These are phyloP conservation scores for Vesta saturnalis DNA, from an alignment of 2,888 invertebrate genomes.

Conservation along the genomic window DNA sequence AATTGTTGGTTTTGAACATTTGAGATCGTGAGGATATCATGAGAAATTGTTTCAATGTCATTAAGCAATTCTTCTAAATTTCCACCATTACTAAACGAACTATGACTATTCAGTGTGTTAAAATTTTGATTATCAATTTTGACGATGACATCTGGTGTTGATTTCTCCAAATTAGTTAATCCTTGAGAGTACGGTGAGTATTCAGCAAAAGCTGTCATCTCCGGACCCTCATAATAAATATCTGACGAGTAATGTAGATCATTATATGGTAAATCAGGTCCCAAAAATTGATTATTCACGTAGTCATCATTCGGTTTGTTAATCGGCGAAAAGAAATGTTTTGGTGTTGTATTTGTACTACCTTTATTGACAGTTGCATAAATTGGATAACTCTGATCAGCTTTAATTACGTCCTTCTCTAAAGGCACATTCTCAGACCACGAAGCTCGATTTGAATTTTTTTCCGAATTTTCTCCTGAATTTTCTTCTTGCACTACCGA, in stretches of 20 bases:
- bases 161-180: slow-evolving; percentile 48
- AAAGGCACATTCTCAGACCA: slow-evolving; percentile 49
- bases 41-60: slow-evolving; percentile 71
- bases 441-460: slow-evolving; percentile 48
- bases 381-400: slow-evolving; percentile 60
- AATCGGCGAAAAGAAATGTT: slow-evolving; percentile 64
- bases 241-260: slow-evolving; percentile 23
- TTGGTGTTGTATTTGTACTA: slow-evolving; percentile 38
- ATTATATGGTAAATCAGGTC: slow-evolving; percentile 27
- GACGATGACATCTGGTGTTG: slow-evolving; percentile 57
- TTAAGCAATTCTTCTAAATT: slow-evolving; percentile 75
- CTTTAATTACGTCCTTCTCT: slow-evolving; percentile 54
- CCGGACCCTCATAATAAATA: neutral
- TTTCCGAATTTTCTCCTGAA: slow-evolving; percentile 60
- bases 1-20: slow-evolving; percentile 30
- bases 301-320: slow-evolving; percentile 54
- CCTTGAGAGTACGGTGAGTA: slow-evolving; percentile 12
- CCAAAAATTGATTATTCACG: slow-evolving; percentile 49
- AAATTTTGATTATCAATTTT: slow-evolving; percentile 58
- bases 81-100: slow-evolving; percentile 62
- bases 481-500: slow-evolving; percentile 82
- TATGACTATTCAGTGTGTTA: slow-evolving; percentile 48
- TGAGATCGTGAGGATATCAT: slow-evolving; percentile 55
- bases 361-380: slow-evolving; percentile 43
- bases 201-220: slow-evolving; percentile 14